Conservation (phyloP, 2,113 vertebrate species). For the Salvelinus sp. region DNA sequence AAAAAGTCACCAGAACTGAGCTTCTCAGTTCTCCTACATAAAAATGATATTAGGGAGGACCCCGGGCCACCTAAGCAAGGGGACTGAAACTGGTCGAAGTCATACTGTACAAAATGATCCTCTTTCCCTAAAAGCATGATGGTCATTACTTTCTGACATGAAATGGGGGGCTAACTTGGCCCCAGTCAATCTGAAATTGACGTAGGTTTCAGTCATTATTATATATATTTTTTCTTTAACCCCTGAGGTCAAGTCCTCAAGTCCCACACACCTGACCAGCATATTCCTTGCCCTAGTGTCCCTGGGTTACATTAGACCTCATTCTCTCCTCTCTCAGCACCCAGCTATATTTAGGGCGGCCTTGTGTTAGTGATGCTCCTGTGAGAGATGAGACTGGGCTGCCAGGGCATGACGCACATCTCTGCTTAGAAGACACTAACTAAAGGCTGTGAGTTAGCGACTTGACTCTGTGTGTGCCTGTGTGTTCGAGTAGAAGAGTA, state of each 20-base stretch:
- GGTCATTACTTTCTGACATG: too few relatives aligned
- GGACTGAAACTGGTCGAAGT: too few relatives aligned
- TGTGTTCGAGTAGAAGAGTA: conserved; percentile 17
- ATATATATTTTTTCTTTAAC: too few relatives aligned
- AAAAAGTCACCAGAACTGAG: too few relatives aligned
- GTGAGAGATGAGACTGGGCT: conserved; percentile 66
- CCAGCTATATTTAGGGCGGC: conserved; percentile 47
- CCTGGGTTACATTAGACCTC: neutral
- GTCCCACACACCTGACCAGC: neutral
- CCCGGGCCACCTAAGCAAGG: too few relatives aligned
- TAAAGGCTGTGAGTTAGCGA: conserved; percentile 42
- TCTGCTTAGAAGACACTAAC: conserved; percentile 66
- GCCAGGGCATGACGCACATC: conserved; percentile 66
- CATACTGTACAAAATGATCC: too few relatives aligned
- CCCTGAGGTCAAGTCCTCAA: neutral
- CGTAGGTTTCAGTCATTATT: too few relatives aligned
- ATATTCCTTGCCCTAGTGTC: neutral
- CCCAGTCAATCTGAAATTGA: too few relatives aligned
- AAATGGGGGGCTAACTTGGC: too few relatives aligned
- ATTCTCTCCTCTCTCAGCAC: conserved; percentile 7
- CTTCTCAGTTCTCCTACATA: too few relatives aligned
- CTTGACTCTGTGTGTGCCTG: conserved; percentile 32
- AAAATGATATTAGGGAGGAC: too few relatives aligned
- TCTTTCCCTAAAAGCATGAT: too few relatives aligned
- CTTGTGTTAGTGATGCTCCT: conserved; percentile 58